phyloP scores from a whole-genome alignment of 2,113 vertebrate species.

The Syrrhaptes paradoxus region DNA sequence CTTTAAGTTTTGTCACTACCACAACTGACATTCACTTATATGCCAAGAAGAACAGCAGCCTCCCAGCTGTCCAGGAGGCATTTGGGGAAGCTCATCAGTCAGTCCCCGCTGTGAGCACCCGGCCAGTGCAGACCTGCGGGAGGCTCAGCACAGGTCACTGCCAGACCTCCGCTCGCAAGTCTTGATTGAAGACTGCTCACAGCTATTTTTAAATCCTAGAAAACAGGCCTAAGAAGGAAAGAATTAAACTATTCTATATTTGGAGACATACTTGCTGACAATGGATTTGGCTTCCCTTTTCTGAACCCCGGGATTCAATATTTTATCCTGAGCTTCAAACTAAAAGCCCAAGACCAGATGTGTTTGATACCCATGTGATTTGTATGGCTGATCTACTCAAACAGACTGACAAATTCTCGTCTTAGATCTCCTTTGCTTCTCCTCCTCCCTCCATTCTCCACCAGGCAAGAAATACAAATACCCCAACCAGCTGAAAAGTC shows the following conservation, averaged over 20 bases:
- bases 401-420: background rate
- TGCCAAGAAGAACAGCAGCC: background rate
- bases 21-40: background rate
- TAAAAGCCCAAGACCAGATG: background rate
- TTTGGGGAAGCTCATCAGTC: background rate
- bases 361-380: background rate
- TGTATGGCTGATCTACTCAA: background rate
- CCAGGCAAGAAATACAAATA: background rate
- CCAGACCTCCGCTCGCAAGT: background rate
- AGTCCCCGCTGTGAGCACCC: background rate
- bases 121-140: background rate
- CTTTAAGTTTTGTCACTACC: background rate
- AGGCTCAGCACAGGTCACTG: background rate
- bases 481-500: background rate
- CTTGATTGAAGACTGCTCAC: background rate
- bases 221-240: slow-evolving; percentile 43
- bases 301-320: background rate
- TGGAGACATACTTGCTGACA: background rate
- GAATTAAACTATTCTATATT: slow-evolving; percentile 20
- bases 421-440: background rate
- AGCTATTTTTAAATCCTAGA: slow-evolving; percentile 42
- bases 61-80: background rate
- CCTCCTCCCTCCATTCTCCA: background rate
- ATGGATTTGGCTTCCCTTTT: background rate
- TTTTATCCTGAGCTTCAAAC: background rate